phyloP scores from a whole-genome alignment of 2,888 invertebrate species.

The Galeruca laticollis region DNA sequence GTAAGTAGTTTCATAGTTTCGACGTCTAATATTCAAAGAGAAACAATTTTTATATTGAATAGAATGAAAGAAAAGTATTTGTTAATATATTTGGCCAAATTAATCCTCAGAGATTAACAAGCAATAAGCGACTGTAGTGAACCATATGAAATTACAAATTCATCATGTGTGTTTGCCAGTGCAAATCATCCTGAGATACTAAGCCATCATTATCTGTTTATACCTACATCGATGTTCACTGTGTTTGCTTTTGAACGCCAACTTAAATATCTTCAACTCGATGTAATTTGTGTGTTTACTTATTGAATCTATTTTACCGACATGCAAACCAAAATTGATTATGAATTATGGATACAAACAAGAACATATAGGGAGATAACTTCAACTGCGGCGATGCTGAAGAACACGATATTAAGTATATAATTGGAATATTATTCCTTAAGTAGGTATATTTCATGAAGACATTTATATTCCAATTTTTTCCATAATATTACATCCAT shows the following conservation, averaged over 20 bases:
- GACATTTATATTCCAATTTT: too few relatives aligned
- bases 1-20: too few relatives aligned
- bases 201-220: constrained; percentile 56
- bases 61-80: too few relatives aligned
- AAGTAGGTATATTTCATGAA: not conserved
- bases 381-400: not conserved
- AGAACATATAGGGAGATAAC: constrained; percentile 7
- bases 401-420: not conserved
- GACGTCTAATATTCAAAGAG: too few relatives aligned
- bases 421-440: not conserved
- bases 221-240: constrained; percentile 56
- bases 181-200: constrained; percentile 57
- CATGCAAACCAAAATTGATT: constrained; percentile 51
- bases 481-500: too few relatives aligned
- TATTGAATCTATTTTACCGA: constrained; percentile 47
- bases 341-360: constrained; percentile 42
- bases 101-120: constrained; percentile 49
- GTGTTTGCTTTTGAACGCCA: constrained; percentile 51
- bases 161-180: constrained; percentile 58
- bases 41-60: too few relatives aligned
- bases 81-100: too few relatives aligned
- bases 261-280: constrained; percentile 52
- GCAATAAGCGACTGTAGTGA: constrained; percentile 37
- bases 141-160: constrained; percentile 54
- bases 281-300: constrained; percentile 55